Evolutionary conservation across 30 jellyfish, hydroid and myxozoan genomes (phyloP).

Genomic region (Clytia hemisphaerica): DNA sequence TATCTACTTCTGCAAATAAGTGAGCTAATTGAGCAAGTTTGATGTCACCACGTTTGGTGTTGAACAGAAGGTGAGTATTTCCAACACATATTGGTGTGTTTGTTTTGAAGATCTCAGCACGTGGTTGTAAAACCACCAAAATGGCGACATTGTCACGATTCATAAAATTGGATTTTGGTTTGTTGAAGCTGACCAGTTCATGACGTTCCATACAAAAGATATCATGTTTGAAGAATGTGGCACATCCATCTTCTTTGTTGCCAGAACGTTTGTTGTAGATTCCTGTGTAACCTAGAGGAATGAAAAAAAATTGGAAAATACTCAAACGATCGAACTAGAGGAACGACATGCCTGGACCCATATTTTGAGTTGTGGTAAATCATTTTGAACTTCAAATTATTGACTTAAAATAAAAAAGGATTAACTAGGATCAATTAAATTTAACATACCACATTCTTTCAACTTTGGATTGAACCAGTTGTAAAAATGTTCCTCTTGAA

Average conservation of each 20-base stretch:
- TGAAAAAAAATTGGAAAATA: not conserved
- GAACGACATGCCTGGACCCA: not conserved
- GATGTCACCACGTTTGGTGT: slow-evolving; percentile 83
- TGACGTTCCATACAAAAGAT: slow-evolving; percentile 20
- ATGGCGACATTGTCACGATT: slow-evolving; percentile 84
- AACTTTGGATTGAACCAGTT: slow-evolving; percentile 72
- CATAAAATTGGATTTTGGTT: slow-evolving; percentile 33
- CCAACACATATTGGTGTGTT: slow-evolving; percentile 62
- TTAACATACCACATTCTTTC: slow-evolving; percentile 42
- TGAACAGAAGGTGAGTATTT: slow-evolving; percentile 82
- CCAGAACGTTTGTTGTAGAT: slow-evolving; percentile 82
- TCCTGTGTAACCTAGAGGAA: slow-evolving; percentile 63
- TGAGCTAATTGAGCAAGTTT: slow-evolving; percentile 75
- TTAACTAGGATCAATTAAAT: not conserved
- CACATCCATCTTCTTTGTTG: slow-evolving; percentile 93
- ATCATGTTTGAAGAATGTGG: slow-evolving; percentile 40
- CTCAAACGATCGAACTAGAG: not conserved
- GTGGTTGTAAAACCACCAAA: slow-evolving; percentile 40
- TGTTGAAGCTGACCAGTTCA: slow-evolving; percentile 43
- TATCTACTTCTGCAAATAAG: slow-evolving; percentile 76
- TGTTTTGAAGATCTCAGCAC: not conserved
- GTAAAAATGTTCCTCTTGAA: slow-evolving; percentile 54
- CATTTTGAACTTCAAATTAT: not conserved
- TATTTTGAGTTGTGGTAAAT: too few relatives aligned
- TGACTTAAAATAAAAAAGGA: not conserved